Base-by-base conservation (phyloP, 2,888 invertebrate genomes). In the Zygaena filipendulae region DNA sequence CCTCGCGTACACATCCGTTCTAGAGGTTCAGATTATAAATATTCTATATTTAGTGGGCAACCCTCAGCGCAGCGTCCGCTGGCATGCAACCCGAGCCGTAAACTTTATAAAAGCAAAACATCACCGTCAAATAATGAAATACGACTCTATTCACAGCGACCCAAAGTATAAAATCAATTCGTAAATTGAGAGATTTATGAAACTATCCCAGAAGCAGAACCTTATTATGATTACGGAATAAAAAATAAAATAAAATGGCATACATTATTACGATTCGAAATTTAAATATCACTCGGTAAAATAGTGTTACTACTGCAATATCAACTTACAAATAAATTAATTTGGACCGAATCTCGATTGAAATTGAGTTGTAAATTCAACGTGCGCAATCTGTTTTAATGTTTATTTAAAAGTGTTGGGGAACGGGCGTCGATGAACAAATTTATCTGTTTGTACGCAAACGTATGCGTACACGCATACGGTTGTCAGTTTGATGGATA, bases 1-100 rank as follows among this genome's bases (percentile, higher is more conserved):
- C 59, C 60, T 59, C 57, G 43, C 43, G 38, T 44, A 43, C 40
- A 38, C 59, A 60, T 64, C 64, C 66, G 62, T 47, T 50, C 50
- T n/a, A n/a, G n/a, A n/a, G n/a, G n/a, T n/a, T n/a, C n/a, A n/a
- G n/a, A n/a, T n/a, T n/a, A n/a, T n/a, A n/a, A n/a, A n/a, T n/a
- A n/a, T n/a, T n/a, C n/a, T n/a, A n/a, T n/a, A n/a, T n/a, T n/a
- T n/a, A n/a, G n/a, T n/a, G n/a, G n/a, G n/a, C n/a, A n/a, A n/a
- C n/a, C n/a, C n/a, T n/a, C n/a, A n/a, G n/a, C 52, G 35, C 56
- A 49, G 51, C 55, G 55, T 64, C 59, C 62, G 58, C 40, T 29
- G 36, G 5, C 5, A 16, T 37, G 45, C 49, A 50, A 54, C 52
- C 46, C 45, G 48, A 50, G 44, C 43, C 47, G 45, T 7, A 16